These are phyloP conservation scores for Dermatemys mawii DNA, from an alignment of 2,113 vertebrate species.

Conservation along the genomic window DNA sequence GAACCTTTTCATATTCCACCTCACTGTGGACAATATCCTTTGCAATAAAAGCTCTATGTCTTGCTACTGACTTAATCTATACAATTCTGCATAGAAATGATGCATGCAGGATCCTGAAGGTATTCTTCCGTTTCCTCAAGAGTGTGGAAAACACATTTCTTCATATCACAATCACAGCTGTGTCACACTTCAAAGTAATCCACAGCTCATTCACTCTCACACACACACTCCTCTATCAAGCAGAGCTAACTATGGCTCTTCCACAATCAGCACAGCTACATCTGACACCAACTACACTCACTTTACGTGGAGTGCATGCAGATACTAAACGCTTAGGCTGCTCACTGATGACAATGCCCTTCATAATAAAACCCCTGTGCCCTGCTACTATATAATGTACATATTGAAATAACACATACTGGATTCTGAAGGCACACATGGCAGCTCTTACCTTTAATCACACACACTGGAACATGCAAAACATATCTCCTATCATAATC, in stretches of 20 bases:
- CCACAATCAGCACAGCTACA: not conserved
- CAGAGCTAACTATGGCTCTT: not conserved
- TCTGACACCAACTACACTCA: not conserved
- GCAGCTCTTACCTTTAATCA: not conserved
- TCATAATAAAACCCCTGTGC: not conserved
- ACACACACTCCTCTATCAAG: not conserved
- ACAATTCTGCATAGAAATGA: too few species aligned
- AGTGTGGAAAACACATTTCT: too few species aligned
- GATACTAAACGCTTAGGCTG: not conserved
- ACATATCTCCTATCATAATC: not conserved
- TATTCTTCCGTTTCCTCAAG: too few species aligned
- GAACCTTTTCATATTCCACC: too few species aligned
- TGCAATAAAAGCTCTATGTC: too few species aligned
- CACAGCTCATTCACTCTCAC: too few species aligned
- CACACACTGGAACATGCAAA: not conserved
- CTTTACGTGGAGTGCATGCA: not conserved
- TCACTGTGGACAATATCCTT: too few species aligned
- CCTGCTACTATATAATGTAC: not conserved
- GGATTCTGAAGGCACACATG: not conserved
- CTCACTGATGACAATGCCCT: not conserved
- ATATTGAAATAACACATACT: not conserved
- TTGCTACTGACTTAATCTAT: too few species aligned
- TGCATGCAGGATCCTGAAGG: too few species aligned
- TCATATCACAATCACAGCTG: too few species aligned
- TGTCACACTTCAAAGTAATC: too few species aligned